Conservation (phyloP, 2,797 vertebrate genomes). For the Heliangelus exortis region DNA sequence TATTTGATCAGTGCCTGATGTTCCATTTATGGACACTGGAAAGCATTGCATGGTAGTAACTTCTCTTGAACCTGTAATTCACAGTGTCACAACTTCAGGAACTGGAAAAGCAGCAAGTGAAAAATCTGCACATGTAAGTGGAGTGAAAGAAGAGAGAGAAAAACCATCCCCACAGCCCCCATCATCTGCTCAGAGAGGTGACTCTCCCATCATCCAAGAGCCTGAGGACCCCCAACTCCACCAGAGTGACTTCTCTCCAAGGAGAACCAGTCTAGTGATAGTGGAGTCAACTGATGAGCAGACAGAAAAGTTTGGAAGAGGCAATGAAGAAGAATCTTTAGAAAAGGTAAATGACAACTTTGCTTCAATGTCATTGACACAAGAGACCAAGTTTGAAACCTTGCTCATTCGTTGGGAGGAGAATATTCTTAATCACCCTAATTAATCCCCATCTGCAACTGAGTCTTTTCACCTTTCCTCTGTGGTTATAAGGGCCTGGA, state of each 20-base stretch:
- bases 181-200: conserved; percentile 54
- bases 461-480: not conserved
- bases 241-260: conserved; percentile 58
- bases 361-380: not conserved
- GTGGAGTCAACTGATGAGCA: conserved; percentile 85
- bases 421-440: not conserved
- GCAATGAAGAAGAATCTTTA: conserved; percentile 81
- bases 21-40: not conserved
- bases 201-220: conserved; percentile 82
- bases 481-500: not conserved
- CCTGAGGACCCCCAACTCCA: conserved; percentile 71
- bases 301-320: conserved; percentile 74
- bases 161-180: not conserved
- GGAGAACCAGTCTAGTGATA: conserved; percentile 72
- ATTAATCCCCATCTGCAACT: not conserved
- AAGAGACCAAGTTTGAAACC: not conserved
- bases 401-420: not conserved
- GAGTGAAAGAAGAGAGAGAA: conserved; percentile 5
- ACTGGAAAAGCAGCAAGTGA: not conserved
- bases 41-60: not conserved
- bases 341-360: conserved; percentile 84
- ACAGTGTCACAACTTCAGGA: conserved; percentile 66
- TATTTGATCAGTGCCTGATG: not conserved
- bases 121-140: conserved; percentile 51
- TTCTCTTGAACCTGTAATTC: conserved; percentile 8